Percentiles rank a stretch among this genome's conserved stretches.
phyloP scores from a whole-genome alignment of 2,888 invertebrate genomes.

The Tyria jacobaeae region DNA sequence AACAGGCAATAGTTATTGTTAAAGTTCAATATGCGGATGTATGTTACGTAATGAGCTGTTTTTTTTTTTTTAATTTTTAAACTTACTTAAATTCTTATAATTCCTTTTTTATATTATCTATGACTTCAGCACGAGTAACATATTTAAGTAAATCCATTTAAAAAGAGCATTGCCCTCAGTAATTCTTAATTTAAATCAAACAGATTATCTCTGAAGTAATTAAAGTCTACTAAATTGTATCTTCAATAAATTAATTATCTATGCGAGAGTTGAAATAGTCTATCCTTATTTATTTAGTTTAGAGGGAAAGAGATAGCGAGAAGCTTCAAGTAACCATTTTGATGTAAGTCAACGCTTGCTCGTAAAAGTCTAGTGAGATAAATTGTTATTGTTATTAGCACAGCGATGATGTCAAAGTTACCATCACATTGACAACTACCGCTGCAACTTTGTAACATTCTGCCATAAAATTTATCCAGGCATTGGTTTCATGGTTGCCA shows the following conservation, averaged over 20 bases:
- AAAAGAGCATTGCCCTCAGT: not conserved
- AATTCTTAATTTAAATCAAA: not conserved
- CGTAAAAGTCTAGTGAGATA: constrained; percentile 19
- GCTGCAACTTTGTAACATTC: constrained; percentile 10
- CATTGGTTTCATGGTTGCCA: constrained; percentile 6
- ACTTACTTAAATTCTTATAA: no score
- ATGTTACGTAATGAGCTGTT: no score
- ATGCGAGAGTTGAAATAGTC: not conserved
- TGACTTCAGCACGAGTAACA: not conserved
- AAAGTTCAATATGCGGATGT: no score
- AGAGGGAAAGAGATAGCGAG: not conserved
- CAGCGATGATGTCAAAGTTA: not conserved
- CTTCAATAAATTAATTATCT: not conserved
- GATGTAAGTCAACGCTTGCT: constrained; percentile 2
- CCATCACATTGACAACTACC: not conserved
- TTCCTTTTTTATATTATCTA: not conserved
- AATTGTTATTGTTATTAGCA: constrained; percentile 17
- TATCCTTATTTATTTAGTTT: not conserved
- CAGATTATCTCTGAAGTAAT: not conserved
- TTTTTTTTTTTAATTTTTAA: no score
- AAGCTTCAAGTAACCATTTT: constrained; percentile 3
- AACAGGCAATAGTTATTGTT: no score
- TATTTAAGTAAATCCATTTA: not conserved
- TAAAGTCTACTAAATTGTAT: not conserved
- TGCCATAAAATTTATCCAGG: constrained; percentile 3